Evolutionary conservation across 2,113 vertebrate species (phyloP), one percentile per base, ranked within the genome.

Genomic region (Aleadryas rufinucha): DNA sequence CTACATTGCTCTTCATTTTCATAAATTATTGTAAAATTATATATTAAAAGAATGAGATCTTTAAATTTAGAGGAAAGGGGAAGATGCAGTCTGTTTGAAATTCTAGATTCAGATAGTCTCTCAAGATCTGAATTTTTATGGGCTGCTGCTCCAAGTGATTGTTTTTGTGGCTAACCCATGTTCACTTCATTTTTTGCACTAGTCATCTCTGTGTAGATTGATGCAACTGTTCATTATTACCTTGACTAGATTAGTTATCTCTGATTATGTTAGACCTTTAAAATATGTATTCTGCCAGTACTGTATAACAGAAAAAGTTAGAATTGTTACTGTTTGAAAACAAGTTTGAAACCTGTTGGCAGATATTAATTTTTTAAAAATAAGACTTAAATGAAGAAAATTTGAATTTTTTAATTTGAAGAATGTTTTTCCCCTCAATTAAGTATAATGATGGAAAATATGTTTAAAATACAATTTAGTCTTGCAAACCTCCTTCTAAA

Each of bases 11-110:
- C 64, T 77, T 68, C 41, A 92, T 95, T 96, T 93, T 96, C 91
- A 94, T 84, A 91, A 95, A 94, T 92, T 86, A 93, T 92, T 95
- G 90, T 78, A 87, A 90, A 95, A 93, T 90, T 86, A 94, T 86
- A 78, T 94, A 82, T 95, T 91, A 87, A 92, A 94, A 75, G 60
- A 92, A 41, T 83, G 60, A 78, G 52, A 66, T 92, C 30, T 92
- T 93, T 84, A 95, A 84, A 87, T 76, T 76, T 90, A 79, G 81
- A 91, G 61, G n/a, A 66, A 91, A 95, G 24, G 15, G 42, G 22
- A 37, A 90, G 93, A 95, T 60, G 47, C 56, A 56, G 72, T 82
- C 57, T 84, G 30, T 81, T 93, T 93, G 71, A 35, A 87, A 92
- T 92, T 92, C 63, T 68, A 65, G 60, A 66, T 81, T 80, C n/a